Evolutionary conservation across 2,888 invertebrate genomes (phyloP), one percentile per base, ranked within the genome.

Genomic region (Euzophera pinguis): DNA sequence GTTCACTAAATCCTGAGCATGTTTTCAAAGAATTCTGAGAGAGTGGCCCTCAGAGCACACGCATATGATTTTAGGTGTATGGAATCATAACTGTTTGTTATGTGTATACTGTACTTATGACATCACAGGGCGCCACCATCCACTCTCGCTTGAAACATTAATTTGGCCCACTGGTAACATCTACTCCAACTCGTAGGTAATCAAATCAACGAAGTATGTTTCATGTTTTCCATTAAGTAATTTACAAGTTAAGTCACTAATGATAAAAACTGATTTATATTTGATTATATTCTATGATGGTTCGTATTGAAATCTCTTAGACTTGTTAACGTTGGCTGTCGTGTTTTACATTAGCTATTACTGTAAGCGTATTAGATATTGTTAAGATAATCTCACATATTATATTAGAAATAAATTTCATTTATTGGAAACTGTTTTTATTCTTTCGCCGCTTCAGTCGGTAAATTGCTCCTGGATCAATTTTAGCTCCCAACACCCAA

Each of bases 371-470:
- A 58, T 63, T 57, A n/a, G n/a, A n/a, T n/a, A 64, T 62, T 64
- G 69, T 69, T 64, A 70, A 64, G 64, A 73, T 77, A 79, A 78
- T 80, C 75, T 80, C 71, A 62, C 55, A 66, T 79, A 78, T 65
- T 69, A 56, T 66, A 72, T 69, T 82, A 82, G 78, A 73, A 83
- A 81, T 84, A 84, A 82, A 85, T 64, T 56, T 72, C 79, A 83
- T 81, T 81, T 85, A 84, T 75, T 80, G 78, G 78, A 75, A 51
- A n/a, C 32, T 37, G 50, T 17, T 53, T 75, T 71, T 54, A 50
- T 29, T 34, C 41, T 13, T 13, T 17, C 35, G 10, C 39, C 52
- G 41, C 34, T 47, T 51, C n/a, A n/a, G n/a, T 51, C 9, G 14
- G 7, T 1, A 39, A 13, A 14, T 38, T 14, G 17, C 27, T 16